Evolutionary conservation across 1,140 invertebrate genomes (phyloP), one percentile per base, ranked within the genome.

Genomic region (Diuraphis noxia): DNA sequence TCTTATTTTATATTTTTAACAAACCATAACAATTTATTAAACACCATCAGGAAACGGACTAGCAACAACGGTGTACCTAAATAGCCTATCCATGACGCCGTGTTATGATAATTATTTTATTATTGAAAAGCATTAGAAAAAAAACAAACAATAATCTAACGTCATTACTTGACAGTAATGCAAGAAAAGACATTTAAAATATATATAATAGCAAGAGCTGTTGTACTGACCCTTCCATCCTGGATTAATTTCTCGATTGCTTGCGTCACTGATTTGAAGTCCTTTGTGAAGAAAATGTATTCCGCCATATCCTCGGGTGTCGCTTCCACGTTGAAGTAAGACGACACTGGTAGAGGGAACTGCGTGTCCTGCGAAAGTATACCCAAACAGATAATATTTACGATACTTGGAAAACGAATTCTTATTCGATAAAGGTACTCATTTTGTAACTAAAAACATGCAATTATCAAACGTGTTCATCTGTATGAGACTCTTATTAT

Each of bases 281-380:
- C 96, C 13, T 96, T 96, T 8, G 96, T 97, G 96, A 96, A 96
- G 93, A 96, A 96, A 4, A 97, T 95, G 92, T 97, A 97, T 93
- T 96, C 96, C 0, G 96, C 96, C 95, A 96, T 96, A 92, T 96
- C 96, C 84, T 96, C 93, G 4, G 96, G 95, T 0, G 96, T 95
- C 92, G 96, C 96, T 92, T 96, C 96, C 3, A 95, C 94, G 86
- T 95, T 95, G 1, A 94, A 92, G 93, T 95, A 93, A 5, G 92
- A 49, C 77, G 79, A 89, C 72, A 91, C 63, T 23, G 81, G 49
- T 10, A 79, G 34, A 21, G n/a, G 82, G n/a, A 40, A 91, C 43
- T 86, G 5, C 43, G 36, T 21, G 19, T 49, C 72, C 63, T 81
- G n/a, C 19, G 4, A 38, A 79, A 56, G n/a, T 40, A 5, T 81